Conservation (phyloP, 2,888 invertebrate genomes). For the Eretmocerus hayati region DNA sequence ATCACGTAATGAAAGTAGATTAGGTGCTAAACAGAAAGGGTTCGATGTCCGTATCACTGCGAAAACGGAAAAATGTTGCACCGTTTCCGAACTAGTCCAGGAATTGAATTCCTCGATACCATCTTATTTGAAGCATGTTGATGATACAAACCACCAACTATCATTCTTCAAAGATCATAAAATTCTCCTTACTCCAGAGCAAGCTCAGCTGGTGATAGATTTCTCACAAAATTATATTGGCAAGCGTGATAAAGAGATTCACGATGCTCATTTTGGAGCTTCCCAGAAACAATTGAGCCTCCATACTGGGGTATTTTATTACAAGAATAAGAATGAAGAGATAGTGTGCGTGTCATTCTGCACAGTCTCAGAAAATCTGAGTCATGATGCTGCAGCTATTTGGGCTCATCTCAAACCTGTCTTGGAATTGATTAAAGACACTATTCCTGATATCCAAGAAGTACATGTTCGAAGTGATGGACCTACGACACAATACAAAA, state of each 20-base stretch:
- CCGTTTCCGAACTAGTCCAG: not conserved
- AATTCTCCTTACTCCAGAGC: not conserved
- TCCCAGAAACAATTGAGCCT: slow-evolving; percentile 4
- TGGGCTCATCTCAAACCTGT: slow-evolving; percentile 12
- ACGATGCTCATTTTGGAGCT: slow-evolving; percentile 4
- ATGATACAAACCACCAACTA: slow-evolving; percentile 3
- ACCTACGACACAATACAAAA: slow-evolving; percentile 5
- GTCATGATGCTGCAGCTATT: slow-evolving; percentile 10
- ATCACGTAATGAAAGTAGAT: not conserved
- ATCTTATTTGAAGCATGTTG: slow-evolving; percentile 2
- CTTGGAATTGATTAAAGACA: slow-evolving; percentile 7
- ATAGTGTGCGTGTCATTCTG: slow-evolving; percentile 4
- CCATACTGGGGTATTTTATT: slow-evolving; percentile 4
- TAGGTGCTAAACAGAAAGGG: slow-evolving; percentile 10
- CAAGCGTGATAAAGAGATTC: slow-evolving; percentile 4
- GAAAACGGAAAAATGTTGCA: slow-evolving; percentile 5
- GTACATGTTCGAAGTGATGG: slow-evolving; percentile 3
- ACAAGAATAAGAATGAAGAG: not conserved
- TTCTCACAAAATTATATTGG: slow-evolving; percentile 6
- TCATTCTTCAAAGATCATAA: not conserved
- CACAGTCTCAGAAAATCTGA: slow-evolving; percentile 6
- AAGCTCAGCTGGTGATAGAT: not conserved
- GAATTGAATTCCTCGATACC: not conserved
- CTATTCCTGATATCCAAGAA: not conserved
- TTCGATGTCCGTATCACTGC: slow-evolving; percentile 11